These are phyloP conservation scores for Psittacula cyanocephala DNA, from an alignment of 2,113 vertebrate genomes.

Conservation along the genomic window DNA sequence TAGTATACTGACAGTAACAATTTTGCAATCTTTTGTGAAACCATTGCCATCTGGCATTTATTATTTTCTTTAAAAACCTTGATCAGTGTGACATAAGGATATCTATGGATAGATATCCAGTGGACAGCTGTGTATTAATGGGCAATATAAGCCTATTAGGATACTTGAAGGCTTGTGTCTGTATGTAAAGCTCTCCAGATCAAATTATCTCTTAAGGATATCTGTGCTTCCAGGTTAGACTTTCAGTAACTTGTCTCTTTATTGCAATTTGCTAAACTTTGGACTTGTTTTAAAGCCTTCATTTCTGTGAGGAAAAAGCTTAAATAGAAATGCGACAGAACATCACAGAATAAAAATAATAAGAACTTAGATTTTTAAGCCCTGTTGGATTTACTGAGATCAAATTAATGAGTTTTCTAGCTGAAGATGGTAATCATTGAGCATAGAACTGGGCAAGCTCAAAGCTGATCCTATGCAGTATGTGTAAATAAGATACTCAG, in stretches of 20 bases:
- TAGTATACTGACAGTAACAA: background rate
- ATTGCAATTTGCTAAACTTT: background rate
- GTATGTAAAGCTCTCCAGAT: background rate
- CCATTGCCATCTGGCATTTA: background rate
- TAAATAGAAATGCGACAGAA: background rate
- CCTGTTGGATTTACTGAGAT: background rate
- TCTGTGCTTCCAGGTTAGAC: background rate
- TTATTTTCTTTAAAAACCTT: background rate
- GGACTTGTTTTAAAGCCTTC: background rate
- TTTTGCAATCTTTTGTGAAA: constrained; percentile 2
- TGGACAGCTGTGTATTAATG: background rate
- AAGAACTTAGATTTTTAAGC: background rate
- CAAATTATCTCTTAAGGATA: background rate
- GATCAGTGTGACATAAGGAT: background rate
- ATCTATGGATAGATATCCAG: background rate
- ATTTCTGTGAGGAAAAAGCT: background rate
- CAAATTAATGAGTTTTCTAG: background rate
- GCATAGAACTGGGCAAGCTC: background rate
- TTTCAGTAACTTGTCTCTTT: background rate
- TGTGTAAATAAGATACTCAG: background rate
- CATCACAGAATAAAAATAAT: background rate
- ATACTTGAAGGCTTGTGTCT: background rate
- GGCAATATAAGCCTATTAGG: background rate
- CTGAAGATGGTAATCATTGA: background rate
- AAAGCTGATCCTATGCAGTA: background rate